phyloP scores from a whole-genome alignment of 2,888 invertebrate genomes.

The Loripinus fragilis region DNA sequence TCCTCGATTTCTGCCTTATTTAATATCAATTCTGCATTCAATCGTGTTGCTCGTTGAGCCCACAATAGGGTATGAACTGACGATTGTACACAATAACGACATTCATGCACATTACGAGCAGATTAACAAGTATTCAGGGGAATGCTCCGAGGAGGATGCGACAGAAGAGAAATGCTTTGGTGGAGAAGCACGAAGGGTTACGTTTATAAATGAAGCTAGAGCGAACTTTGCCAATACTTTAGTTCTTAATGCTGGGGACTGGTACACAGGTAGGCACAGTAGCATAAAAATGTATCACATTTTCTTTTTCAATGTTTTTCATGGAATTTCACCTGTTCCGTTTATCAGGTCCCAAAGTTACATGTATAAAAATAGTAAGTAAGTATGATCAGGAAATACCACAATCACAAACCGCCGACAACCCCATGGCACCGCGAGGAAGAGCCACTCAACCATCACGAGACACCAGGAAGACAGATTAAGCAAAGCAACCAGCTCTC shows the following conservation, averaged over 20 bases:
- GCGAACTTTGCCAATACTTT: constrained; percentile 85
- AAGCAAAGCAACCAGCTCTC: too few relatives aligned
- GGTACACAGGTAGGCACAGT: constrained; percentile 86
- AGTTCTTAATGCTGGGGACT: constrained; percentile 96
- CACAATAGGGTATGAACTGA: constrained; percentile 86
- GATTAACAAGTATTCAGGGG: constrained; percentile 88
- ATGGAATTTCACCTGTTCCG: too few relatives aligned
- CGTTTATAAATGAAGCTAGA: constrained; percentile 67
- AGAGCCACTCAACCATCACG: too few relatives aligned
- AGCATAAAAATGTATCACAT: too few relatives aligned
- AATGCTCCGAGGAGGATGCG: constrained; percentile 81
- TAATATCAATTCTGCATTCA: neutral
- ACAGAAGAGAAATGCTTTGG: constrained; percentile 89
- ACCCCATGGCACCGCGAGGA: too few relatives aligned
- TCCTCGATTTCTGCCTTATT: neutral
- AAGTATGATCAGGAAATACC: too few relatives aligned
- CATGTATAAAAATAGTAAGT: too few relatives aligned
- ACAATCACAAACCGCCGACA: too few relatives aligned
- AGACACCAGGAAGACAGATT: too few relatives aligned
- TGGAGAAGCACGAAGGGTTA: constrained; percentile 89
- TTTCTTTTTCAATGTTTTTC: too few relatives aligned
- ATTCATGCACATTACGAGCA: constrained; percentile 94
- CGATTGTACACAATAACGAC: constrained; percentile 94
- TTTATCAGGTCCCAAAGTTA: too few relatives aligned
- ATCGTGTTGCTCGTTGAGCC: neutral